A percentile compares a stretch with the other conserved stretches of the same genome.
Evolutionary conservation across 23 tunicate species (phyloP).

Genomic region (Styela clava): DNA sequence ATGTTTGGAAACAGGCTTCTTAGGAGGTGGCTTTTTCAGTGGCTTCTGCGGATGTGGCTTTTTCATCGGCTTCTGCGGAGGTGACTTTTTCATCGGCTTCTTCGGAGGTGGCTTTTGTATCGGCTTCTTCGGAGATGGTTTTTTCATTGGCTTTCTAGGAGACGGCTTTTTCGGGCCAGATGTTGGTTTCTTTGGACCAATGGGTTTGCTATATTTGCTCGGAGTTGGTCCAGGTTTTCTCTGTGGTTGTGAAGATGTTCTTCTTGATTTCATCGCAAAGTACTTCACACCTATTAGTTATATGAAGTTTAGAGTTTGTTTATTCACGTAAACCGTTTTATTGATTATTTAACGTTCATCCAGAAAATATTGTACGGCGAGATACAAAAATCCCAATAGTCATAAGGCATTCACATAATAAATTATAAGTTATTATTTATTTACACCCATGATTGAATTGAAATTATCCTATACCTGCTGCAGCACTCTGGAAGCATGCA

Average conservation of each 20-base stretch:
- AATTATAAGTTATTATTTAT: too few relatives aligned
- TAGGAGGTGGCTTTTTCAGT: not conserved
- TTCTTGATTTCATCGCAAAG: not conserved
- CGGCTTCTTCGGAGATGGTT: not conserved
- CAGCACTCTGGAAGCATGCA: slow-evolving; percentile 87
- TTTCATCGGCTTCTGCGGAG: not conserved
- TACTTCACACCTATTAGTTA: not conserved
- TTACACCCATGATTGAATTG: too few relatives aligned
- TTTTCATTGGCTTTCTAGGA: not conserved
- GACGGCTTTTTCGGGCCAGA: not conserved
- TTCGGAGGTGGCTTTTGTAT: not conserved
- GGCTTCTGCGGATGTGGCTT: not conserved
- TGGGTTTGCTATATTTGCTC: too few relatives aligned
- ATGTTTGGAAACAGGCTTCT: not conserved
- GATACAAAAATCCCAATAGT: too few relatives aligned
- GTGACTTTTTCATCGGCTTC: not conserved
- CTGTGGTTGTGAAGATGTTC: not conserved
- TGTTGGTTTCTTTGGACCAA: not conserved
- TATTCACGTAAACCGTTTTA: not conserved
- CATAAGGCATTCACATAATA: too few relatives aligned
- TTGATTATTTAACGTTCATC: too few relatives aligned
- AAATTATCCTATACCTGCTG: too few relatives aligned
- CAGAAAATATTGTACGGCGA: too few relatives aligned
- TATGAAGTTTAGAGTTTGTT: too few relatives aligned
- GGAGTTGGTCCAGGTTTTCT: not conserved